phyloP scores from a whole-genome alignment of 64 coral and sea anemone species.

The Catalaphyllia jardinei region DNA sequence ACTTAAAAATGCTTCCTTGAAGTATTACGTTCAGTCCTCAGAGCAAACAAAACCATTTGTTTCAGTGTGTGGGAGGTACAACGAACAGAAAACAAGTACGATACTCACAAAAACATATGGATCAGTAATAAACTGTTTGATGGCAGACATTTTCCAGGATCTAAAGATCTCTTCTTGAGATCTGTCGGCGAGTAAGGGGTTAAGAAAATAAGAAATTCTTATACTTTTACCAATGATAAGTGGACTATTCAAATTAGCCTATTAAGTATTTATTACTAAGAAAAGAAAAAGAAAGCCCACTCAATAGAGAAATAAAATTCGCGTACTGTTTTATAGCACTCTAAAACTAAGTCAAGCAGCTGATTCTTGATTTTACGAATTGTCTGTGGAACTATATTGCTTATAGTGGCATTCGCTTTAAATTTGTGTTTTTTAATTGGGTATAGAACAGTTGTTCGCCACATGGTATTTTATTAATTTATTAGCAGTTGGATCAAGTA shows the following conservation, averaged over 20 bases:
- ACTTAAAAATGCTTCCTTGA: not conserved
- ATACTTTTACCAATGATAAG: not conserved
- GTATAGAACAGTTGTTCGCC: constrained; percentile 19
- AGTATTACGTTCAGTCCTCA: too few relatives aligned
- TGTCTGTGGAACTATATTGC: not conserved
- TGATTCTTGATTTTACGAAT: not conserved
- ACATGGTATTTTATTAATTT: constrained; percentile 23
- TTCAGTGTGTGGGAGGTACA: too few relatives aligned
- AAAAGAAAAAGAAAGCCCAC: not conserved
- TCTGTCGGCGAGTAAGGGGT: not conserved
- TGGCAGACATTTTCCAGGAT: not conserved
- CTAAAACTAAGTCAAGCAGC: not conserved
- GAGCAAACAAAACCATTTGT: too few relatives aligned
- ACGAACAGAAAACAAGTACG: too few relatives aligned
- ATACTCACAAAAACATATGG: not conserved
- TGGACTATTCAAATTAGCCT: not conserved
- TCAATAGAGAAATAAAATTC: not conserved
- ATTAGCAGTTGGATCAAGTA: constrained; percentile 2
- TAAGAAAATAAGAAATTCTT: not conserved
- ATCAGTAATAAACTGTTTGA: not conserved
- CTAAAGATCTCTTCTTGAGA: not conserved
- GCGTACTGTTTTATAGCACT: not conserved
- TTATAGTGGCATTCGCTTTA: not conserved
- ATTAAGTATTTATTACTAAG: not conserved
- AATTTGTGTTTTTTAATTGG: constrained; percentile 7